Evolutionary conservation across 2,113 vertebrate species (phyloP).

Genomic region (Salvelinus sp.): DNA sequence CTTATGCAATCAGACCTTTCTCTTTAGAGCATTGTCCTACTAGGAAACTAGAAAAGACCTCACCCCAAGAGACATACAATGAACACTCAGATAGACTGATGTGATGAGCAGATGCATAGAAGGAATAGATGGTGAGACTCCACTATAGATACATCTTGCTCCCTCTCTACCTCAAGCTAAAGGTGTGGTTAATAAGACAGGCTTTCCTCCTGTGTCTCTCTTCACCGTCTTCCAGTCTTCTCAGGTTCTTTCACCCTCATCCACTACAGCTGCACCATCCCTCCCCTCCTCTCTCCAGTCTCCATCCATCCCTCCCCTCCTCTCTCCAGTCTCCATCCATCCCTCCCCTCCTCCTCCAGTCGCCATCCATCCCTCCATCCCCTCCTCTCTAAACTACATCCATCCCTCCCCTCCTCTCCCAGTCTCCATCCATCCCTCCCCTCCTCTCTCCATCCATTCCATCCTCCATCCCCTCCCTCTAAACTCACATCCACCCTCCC

Average conservation of each 20-base stretch:
- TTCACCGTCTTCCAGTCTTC: not conserved
- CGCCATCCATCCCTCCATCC: not conserved
- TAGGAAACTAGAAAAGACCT: slow-evolving; percentile 8
- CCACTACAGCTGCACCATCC: no score
- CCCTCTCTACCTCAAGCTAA: not conserved
- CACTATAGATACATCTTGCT: not conserved
- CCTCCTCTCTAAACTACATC: not conserved
- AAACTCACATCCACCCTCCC: not conserved
- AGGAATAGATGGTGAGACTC: not conserved
- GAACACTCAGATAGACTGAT: not conserved
- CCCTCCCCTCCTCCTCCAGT: not conserved
- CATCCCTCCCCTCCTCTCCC: not conserved
- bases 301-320: not conserved
- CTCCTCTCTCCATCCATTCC: no score
- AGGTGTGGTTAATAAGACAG: not conserved
- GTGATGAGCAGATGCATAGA: not conserved
- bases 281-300: no score
- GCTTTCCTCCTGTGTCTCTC: not conserved
- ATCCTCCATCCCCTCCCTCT: not conserved
- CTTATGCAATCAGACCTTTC: slow-evolving; percentile 48
- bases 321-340: not conserved
- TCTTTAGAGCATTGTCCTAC: slow-evolving; percentile 29
- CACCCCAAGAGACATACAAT: slow-evolving; percentile 28
- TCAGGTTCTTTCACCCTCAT: not conserved
- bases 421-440: no score